A percentile compares a stretch with the other conserved stretches of the same genome.
phyloP scores from a whole-genome alignment of 2,888 invertebrate species.

The Pelosia muscerda region DNA sequence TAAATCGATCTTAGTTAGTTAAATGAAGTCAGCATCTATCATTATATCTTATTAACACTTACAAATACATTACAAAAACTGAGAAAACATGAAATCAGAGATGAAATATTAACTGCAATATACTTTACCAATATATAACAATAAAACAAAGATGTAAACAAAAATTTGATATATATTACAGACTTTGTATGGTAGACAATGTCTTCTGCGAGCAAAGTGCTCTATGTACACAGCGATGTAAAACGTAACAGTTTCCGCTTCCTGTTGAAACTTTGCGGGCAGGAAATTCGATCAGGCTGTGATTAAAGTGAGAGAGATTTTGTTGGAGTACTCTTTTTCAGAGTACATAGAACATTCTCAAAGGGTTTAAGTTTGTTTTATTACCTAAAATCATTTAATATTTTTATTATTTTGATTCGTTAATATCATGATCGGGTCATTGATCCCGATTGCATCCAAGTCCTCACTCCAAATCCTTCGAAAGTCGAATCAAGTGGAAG shows the following conservation, averaged over 20 bases:
- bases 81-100: neutral
- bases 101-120: neutral
- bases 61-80: neutral
- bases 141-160: neutral
- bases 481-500: too few relatives aligned
- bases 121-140: neutral
- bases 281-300: slow-evolving; percentile 72
- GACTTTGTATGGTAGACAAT: slow-evolving; percentile 29
- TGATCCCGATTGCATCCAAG: too few relatives aligned
- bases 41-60: neutral
- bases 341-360: slow-evolving; percentile 17
- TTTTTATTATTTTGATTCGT: neutral
- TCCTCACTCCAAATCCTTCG: too few relatives aligned
- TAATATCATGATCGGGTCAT: too few relatives aligned
- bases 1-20: too few relatives aligned
- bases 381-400: neutral
- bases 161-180: slow-evolving; percentile 34
- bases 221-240: slow-evolving; percentile 58
- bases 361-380: neutral
- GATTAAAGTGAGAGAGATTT: slow-evolving; percentile 65
- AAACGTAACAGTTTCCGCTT: slow-evolving; percentile 60
- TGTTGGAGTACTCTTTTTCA: slow-evolving; percentile 42
- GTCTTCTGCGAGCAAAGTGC: slow-evolving; percentile 52
- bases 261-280: slow-evolving; percentile 61
- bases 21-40: too few relatives aligned